Base-by-base conservation (phyloP, 2,888 invertebrate genomes). In the Drymonia ruficornis region DNA sequence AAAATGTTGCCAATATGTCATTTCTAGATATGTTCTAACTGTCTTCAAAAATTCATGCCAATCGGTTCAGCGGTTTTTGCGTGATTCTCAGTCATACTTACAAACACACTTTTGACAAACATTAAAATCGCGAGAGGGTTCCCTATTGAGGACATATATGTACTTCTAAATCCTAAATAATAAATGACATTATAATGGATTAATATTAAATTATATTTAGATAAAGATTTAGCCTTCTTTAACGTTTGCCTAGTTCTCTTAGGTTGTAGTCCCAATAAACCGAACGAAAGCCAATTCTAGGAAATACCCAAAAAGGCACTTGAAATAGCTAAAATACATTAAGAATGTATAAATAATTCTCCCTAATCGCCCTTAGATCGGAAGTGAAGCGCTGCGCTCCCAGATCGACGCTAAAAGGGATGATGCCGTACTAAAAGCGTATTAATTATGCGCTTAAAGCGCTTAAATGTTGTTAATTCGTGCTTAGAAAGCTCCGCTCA, bases 361-460 rank as follows among this genome's bases (percentile, higher is more conserved):
- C 49, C 54, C 60, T 68, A 62, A 68, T 69, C 62, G 60, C 49
- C 56, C 61, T 47, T 58, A 44, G 55, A 65, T 65, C 52, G 49
- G 56, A 49, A 62, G 55, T 54, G 59, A 65, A 67, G 59, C 62
- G 58, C 62, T 68, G 65, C 55, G 60, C 62, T 56, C 55, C 53
- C 50, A 50, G 65, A 65, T 68, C 40, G 6, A 15, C 23, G 40
- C n/a, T 43, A 43, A 53, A 60, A 40, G 19, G 56, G 62, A 67
- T 69, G 62, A 60, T 67, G 52, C 55, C 52, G 50, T 58, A 53
- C 52, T 59, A 56, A 54, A 49, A 55, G 66, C 55, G 58, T 64
- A 68, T 69, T 62, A 69, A 69, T 69, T 69, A 69, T 65, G 55
- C 51, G 67, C 65, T 66, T 65, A 68, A 56, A 68, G 62, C 64